These are phyloP conservation scores for Nansenia antarctica DNA, from an alignment of 2,113 vertebrate genomes.

Conservation along the genomic window DNA sequence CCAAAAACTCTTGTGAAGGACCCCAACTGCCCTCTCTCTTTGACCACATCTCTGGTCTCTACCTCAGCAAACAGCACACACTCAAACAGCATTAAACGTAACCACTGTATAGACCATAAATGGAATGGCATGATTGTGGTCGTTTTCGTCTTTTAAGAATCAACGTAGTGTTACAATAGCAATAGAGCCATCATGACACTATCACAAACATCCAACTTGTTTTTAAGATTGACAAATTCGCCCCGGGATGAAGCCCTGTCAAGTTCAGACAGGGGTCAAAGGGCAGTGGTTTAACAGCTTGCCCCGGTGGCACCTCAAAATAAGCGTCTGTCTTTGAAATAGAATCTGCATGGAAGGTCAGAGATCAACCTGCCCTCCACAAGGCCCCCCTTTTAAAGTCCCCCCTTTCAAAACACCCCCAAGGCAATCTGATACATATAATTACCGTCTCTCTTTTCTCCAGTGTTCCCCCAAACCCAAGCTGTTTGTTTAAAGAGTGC, in stretches of 20 bases:
- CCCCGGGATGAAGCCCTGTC: conserved; percentile 18
- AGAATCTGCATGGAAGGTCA: conserved; percentile 37
- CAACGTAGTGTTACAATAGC: no score
- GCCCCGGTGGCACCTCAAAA: conserved; percentile 37
- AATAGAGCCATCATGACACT: not conserved
- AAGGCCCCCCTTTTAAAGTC: conserved; percentile 45
- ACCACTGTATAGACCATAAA: no score
- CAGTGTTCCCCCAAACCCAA: conserved; percentile 13
- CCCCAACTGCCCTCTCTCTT: not conserved
- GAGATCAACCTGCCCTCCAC: conserved; percentile 49
- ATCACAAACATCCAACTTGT: not conserved
- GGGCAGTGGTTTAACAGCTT: conserved; percentile 28
- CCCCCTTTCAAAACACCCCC: conserved; percentile 45
- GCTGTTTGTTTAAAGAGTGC: conserved; percentile 46
- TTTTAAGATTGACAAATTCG: not conserved
- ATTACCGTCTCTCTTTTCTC: conserved; percentile 39
- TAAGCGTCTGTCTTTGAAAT: conserved; percentile 53
- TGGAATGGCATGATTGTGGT: not conserved
- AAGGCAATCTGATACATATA: conserved; percentile 42
- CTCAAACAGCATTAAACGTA: no score
- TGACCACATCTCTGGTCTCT: not conserved
- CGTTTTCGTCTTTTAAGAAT: not conserved
- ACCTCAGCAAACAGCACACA: no score
- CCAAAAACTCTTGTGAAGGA: not conserved
- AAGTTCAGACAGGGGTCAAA: conserved; percentile 40